Conservation (phyloP, 2,888 invertebrate genomes). For the Arge pagana region DNA sequence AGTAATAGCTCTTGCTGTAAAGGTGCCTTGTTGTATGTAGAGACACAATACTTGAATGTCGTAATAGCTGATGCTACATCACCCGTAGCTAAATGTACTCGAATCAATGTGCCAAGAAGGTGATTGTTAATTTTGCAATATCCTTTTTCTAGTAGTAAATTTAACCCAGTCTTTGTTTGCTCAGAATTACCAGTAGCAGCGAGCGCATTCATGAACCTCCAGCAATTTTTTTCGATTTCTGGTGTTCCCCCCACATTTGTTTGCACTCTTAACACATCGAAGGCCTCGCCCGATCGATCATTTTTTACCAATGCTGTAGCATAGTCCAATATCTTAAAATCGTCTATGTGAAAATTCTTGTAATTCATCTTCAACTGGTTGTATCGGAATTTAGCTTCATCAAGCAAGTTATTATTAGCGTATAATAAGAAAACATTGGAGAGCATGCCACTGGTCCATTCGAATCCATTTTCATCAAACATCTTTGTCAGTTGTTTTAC, state of each 20-base stretch:
- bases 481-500: conserved; percentile 63
- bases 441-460: conserved; percentile 67
- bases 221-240: conserved; percentile 63
- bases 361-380: conserved; percentile 61
- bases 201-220: conserved; percentile 64
- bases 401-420: conserved; percentile 63
- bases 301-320: conserved; percentile 65
- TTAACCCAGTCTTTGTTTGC: conserved; percentile 61
- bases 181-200: conserved; percentile 55
- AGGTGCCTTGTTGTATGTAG: conserved; percentile 66
- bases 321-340: conserved; percentile 69
- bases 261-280: conserved; percentile 61
- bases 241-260: conserved; percentile 3
- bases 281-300: conserved; percentile 57
- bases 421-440: conserved; percentile 67
- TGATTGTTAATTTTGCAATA: conserved; percentile 65
- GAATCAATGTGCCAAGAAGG: conserved; percentile 67
- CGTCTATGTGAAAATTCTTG: conserved; percentile 67
- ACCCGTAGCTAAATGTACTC: conserved; percentile 63
- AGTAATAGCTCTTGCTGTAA: conserved; percentile 67
- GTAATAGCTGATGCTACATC: conserved; percentile 62
- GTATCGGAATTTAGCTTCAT: conserved; percentile 62
- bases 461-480: conserved; percentile 59
- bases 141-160: conserved; percentile 59
- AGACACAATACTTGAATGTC: conserved; percentile 61